Conservation (phyloP, 2,113 vertebrate species). For the Prinia subflava region DNA sequence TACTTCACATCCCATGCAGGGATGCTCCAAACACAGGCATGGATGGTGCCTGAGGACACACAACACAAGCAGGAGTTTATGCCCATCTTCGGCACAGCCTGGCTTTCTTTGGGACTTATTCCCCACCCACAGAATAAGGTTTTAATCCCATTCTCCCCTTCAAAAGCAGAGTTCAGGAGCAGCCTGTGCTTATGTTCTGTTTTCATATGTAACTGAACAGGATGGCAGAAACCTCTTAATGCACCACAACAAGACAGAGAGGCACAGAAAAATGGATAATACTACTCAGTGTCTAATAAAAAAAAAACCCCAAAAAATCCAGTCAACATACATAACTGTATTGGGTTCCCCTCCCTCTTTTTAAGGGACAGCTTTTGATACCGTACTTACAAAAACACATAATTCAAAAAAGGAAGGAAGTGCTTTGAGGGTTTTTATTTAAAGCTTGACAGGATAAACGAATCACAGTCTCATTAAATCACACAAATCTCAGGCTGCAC, state of each 20-base stretch:
- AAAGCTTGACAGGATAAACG: slow-evolving; percentile 64
- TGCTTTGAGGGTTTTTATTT: slow-evolving; percentile 57
- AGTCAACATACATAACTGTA: background rate
- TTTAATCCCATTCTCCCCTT: background rate
- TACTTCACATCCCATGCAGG: background rate
- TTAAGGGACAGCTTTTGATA: slow-evolving; percentile 43
- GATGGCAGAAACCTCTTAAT: background rate
- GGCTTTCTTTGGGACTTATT: background rate
- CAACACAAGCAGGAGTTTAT: background rate
- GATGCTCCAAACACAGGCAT: background rate
- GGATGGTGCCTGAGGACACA: background rate
- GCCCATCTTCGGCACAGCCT: background rate
- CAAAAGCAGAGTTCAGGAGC: background rate
- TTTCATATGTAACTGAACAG: background rate
- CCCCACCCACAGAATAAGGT: background rate
- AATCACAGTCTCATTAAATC: slow-evolving; percentile 61
- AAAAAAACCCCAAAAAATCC: background rate
- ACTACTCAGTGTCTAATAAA: slow-evolving; percentile 5
- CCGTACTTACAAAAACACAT: slow-evolving; percentile 24
- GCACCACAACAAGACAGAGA: background rate
- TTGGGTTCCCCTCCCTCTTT: background rate
- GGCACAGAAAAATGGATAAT: background rate
- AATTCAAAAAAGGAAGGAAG: slow-evolving; percentile 63
- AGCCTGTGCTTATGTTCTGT: background rate
- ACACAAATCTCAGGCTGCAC: slow-evolving; percentile 46